Conservation (phyloP, 37 sponge, comb jelly and placozoan species). For the Lycopodina hypogea region DNA sequence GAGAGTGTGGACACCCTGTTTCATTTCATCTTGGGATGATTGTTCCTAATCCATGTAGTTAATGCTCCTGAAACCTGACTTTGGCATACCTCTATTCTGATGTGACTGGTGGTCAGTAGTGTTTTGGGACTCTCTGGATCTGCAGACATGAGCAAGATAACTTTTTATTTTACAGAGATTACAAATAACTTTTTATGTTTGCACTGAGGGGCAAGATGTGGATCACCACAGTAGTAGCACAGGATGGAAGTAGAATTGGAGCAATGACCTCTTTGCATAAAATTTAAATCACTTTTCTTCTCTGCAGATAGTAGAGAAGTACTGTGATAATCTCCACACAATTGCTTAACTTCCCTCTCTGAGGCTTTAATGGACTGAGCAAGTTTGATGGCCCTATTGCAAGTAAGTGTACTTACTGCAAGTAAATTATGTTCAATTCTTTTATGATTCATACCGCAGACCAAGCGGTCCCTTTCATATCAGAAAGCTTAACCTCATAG, state of each 20-base stretch:
- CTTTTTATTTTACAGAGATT: conserved; percentile 2
- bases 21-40: background rate
- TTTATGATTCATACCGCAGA: conserved; percentile 20
- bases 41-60: conserved; percentile 13
- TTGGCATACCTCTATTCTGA: background rate
- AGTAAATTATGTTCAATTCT: conserved; percentile 15
- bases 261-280: background rate
- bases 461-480: conserved; percentile 34
- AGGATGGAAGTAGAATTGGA: background rate
- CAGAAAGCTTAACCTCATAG: conserved; percentile 4
- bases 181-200: conserved; percentile 15
- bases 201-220: conserved; percentile 12
- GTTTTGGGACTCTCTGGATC: background rate
- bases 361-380: conserved; percentile 14
- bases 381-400: conserved; percentile 3
- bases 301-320: background rate
- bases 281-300: background rate
- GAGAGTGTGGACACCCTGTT: background rate
- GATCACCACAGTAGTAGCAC: conserved; percentile 29
- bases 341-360: conserved; percentile 1
- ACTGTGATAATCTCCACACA: background rate
- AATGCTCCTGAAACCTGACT: background rate
- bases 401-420: conserved; percentile 13
- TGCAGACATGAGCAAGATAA: conserved; percentile 24
- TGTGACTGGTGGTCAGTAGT: background rate